These are phyloP conservation scores for Galemys pyrenaicus DNA, from an alignment of 2,113 vertebrate species.

Conservation along the genomic window DNA sequence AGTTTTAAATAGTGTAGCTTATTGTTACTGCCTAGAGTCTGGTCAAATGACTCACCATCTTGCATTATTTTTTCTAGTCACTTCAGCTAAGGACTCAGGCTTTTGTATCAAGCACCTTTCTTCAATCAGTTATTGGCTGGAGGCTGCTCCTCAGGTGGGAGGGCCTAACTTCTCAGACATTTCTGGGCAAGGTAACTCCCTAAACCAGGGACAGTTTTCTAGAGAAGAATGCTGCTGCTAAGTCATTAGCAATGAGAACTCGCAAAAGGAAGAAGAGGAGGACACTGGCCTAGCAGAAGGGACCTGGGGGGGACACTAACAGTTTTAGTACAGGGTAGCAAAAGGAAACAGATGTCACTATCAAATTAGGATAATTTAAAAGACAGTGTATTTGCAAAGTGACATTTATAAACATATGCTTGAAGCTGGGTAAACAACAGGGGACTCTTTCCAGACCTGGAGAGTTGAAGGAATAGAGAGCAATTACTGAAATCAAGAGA, in stretches of 20 bases:
- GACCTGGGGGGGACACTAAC: not conserved
- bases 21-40: not conserved
- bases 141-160: not conserved
- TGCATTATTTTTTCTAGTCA: not conserved
- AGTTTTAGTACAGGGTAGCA: not conserved
- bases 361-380: conserved; percentile 7
- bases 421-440: not conserved
- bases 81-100: not conserved
- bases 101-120: not conserved
- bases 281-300: not conserved
- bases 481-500: not conserved
- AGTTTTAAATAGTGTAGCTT: not conserved
- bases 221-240: not conserved
- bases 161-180: not conserved
- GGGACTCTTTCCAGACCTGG: not conserved
- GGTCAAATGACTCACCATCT: not conserved
- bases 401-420: not conserved
- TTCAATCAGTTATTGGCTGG: not conserved
- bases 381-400: not conserved
- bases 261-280: not conserved
- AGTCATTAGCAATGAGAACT: not conserved
- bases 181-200: not conserved
- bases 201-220: not conserved
- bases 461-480: not conserved
- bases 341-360: conserved; percentile 4